phyloP scores from a whole-genome alignment of 2,888 invertebrate genomes.

The Lycophotia porphyrea region DNA sequence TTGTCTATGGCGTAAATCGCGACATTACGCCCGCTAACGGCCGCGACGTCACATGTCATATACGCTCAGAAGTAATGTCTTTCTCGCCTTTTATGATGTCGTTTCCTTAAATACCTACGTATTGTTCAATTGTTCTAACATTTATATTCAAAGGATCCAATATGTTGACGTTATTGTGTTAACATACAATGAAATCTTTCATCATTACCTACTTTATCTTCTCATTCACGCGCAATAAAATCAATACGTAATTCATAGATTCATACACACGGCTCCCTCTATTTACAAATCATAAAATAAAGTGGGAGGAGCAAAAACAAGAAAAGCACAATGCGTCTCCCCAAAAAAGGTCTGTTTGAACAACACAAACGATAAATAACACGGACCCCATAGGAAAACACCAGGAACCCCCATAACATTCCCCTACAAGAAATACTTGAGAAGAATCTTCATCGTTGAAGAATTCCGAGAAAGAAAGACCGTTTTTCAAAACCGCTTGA shows the following conservation, averaged over 20 bases:
- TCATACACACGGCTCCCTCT: slow-evolving; percentile 48
- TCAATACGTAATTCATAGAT: slow-evolving; percentile 61
- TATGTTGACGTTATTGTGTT: slow-evolving; percentile 17
- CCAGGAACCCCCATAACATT: slow-evolving; percentile 55
- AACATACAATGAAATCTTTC: slow-evolving; percentile 36
- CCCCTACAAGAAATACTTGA: slow-evolving; percentile 41
- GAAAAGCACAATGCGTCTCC: slow-evolving; percentile 59
- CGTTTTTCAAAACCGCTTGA: slow-evolving; percentile 64
- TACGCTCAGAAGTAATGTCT: slow-evolving; percentile 33
- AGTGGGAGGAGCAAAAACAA: slow-evolving; percentile 49
- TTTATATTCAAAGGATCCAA: slow-evolving; percentile 24
- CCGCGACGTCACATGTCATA: slow-evolving; percentile 46
- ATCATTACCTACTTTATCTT: slow-evolving; percentile 27
- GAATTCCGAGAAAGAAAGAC: slow-evolving; percentile 42
- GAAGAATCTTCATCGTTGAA: slow-evolving; percentile 47
- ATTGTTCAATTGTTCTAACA: slow-evolving; percentile 28
- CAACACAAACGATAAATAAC: slow-evolving; percentile 78
- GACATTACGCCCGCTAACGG: slow-evolving; percentile 53
- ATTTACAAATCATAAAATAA: slow-evolving; percentile 61
- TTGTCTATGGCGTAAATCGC: slow-evolving; percentile 52
- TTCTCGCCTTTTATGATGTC: slow-evolving; percentile 43
- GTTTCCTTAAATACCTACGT: slow-evolving; percentile 49
- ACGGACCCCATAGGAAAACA: slow-evolving; percentile 68
- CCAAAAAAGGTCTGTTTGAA: slow-evolving; percentile 71
- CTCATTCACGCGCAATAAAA: slow-evolving; percentile 48